Base-by-base conservation (phyloP, 2,888 invertebrate species). In the Plebejus anna region DNA sequence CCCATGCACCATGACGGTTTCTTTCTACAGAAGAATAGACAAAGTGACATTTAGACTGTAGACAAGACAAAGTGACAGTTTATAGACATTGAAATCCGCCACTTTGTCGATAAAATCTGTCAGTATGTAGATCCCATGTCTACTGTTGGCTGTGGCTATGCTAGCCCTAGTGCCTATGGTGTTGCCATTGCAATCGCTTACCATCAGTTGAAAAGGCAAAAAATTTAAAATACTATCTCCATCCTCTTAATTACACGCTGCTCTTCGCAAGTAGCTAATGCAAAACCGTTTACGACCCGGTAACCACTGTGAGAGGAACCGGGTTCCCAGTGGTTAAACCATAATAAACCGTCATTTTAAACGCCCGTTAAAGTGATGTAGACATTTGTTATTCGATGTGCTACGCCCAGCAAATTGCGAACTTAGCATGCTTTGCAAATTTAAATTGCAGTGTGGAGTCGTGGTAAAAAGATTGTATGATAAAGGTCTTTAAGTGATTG, bases 331-430 rank as follows among this genome's bases (percentile, higher is more conserved):
- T 73, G 73, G 73, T 51, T 51, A 51, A 28, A 28, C 32, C 73
- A 73, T 55, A 73, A 73, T 73, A 73, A 73, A 73, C 51, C 73
- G 73, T 51, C 72, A 72, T 47, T 47, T 72, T 72, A 73, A 55
- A 47, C 72, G 47, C 73, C 51, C 51, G 73, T 73, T 73, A 73
- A 73, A 73, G 51, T 55, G 51, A 73, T 51, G 73, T 73, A 73
- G 73, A 51, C 47, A 51, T 72, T 72, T 72, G 72, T 72, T 71
- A 42, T 42, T 71, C 71, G 38, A 71, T 22, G 42, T 71, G 13
- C 51, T 55, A 73, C 73, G 73, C 73, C 73, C 73, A 47, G 6
- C 51, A 47, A 73, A 73, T 73, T 73, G 55, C 32, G 11, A 11
- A 42, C 72, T 9, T 32, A 55, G 13, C 55, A 16, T 51, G 73